Evolutionary conservation across 2,113 vertebrate genomes (phyloP).

Genomic region (Suncus etruscus): DNA sequence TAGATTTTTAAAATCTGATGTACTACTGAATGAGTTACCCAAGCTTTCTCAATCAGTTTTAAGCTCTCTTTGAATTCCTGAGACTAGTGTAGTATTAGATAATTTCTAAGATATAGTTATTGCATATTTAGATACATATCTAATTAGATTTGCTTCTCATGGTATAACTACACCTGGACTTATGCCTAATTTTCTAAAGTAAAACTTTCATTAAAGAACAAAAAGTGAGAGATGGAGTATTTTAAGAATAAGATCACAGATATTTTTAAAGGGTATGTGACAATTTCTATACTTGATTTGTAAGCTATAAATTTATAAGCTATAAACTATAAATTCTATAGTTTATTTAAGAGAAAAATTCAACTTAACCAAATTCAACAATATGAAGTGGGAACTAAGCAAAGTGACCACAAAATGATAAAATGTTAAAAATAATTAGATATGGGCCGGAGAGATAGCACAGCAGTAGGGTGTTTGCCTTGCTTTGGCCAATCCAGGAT

Average conservation of each 20-base stretch:
- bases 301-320: too few relatives aligned
- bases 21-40: too few relatives aligned
- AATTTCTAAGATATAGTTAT: not conserved
- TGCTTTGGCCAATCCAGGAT: too few relatives aligned
- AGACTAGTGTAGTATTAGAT: not conserved
- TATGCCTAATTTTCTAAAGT: not conserved
- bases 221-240: not conserved
- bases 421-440: constrained; percentile 59
- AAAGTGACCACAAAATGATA: constrained; percentile 17
- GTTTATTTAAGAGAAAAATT: not conserved
- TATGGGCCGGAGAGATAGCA: too few relatives aligned
- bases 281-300: not conserved
- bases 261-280: constrained; percentile 4
- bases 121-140: not conserved
- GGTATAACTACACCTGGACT: not conserved
- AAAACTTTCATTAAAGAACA: not conserved
- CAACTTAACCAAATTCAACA: constrained; percentile 10
- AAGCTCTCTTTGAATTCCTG: constrained; percentile 22
- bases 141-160: not conserved
- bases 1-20: not conserved
- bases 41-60: not conserved
- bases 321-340: too few relatives aligned
- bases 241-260: constrained; percentile 13
- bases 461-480: too few relatives aligned
- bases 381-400: not conserved